Evolutionary conservation across 2,888 invertebrate species (phyloP), one percentile per base, ranked within the genome.

Genomic region (Cataglyphis rosenhaueri): DNA sequence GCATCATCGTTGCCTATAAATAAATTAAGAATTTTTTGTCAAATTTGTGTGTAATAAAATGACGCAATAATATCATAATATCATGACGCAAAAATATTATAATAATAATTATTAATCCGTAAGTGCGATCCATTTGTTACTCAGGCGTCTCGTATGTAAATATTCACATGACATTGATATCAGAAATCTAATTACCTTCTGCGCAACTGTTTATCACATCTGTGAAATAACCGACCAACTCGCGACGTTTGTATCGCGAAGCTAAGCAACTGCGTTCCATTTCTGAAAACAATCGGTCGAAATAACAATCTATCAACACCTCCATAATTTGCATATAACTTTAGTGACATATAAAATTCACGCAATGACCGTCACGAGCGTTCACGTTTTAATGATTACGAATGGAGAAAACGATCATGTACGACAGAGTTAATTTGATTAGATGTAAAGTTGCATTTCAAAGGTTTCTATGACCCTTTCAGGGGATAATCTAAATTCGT

Each of bases 131-230:
- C 21, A 68, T 78, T 44, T 70, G 44, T 78, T 44, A 70, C 12
- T 66, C 61, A 35, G 9, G 25, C 41, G 15, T 32, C 29, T 76
- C 44, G 15, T 21, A 29, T 29, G 15, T 29, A 66, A 55, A 76
- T 29, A 25, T 74, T 32, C 2, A 18, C 35, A 12, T 4, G 25
- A 44, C 10, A 8, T 18, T 18, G 44, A 29, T 59, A 12, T 78
- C 32, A 57, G 70, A 44, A 59, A 70, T 48, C 44, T 71, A 66
- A 38, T 89, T 92, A 96, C 96, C 96, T 95, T 95, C 95, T 10
- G 96, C 95, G 93, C 97, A 97, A 85, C 97, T 97, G 90, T 97
- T 96, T 88, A 98, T 97, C 70, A 97, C 96, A 25, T 97, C 96
- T 92, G 96, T 97, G 91, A 98, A 96, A 94, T 97, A 98, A 92